Evolutionary conservation across 2,797 vertebrate species (phyloP), one percentile per base, ranked within the genome.

Genomic region (Sitta carolinensis): DNA sequence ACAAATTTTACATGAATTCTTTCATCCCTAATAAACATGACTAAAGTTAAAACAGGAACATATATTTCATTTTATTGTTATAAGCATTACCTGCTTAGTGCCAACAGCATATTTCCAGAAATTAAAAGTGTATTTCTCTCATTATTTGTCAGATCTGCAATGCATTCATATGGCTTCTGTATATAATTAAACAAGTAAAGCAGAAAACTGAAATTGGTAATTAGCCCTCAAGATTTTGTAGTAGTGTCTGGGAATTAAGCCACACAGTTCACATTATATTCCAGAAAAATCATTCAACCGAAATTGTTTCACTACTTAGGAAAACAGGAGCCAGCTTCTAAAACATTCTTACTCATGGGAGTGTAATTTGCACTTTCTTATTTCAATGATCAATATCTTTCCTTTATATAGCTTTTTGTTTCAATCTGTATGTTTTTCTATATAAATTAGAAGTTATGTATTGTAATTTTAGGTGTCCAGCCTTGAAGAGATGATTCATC

Each of bases 51-150:
- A 95, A 90, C 25, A 57, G 20, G 45, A 81, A 84, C 78, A 27
- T 88, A 25, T 93, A 54, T 94, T 96, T 93, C 11, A 90, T 93
- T 90, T 94, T 86, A 90, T 88, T 96, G 55, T 95, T 94, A 67
- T 54, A 94, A 93, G 67, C 64, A 92, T 86, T 87, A 84, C 64
- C 80, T 84, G 14, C 34, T 86, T 84, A 79, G 48, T 74, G 66
- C 30, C 79, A 91, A 64, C 42, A 57, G 48, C 47, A 9, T 73
- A 72, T 84, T 93, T 93, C 52, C 62, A 91, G 82, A 45, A 79
- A 57, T 48, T 52, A 32, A 51, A 94, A 78, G 8, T 52, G 4
- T 36, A 48, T 61, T 87, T 17, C 36, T 72, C 62, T 85, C 43
- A 78, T 34, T 21, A 42, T 72, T 91, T 92, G 42, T 90, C 79